Conservation (phyloP, 2,888 invertebrate species). For the Drosophila putrida region DNA sequence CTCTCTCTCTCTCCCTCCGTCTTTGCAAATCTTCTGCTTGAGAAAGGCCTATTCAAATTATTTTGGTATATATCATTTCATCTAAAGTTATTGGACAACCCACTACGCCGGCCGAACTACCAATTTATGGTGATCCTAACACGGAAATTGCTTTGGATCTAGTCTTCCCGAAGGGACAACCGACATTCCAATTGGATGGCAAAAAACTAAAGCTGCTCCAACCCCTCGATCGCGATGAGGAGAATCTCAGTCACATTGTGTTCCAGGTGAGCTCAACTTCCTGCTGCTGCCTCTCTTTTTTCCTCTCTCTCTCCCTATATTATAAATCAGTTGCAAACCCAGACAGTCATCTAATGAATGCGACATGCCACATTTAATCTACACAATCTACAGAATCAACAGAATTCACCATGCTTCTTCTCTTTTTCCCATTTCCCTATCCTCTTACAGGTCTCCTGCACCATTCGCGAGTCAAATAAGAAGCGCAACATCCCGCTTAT, state of each 20-base stretch:
- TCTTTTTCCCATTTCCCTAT: slow-evolving; percentile 15
- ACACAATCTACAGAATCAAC: slow-evolving; percentile 32
- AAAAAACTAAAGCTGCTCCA: slow-evolving; percentile 92
- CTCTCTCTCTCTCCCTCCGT: slow-evolving; percentile 1
- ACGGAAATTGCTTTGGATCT: slow-evolving; percentile 92
- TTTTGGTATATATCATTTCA: slow-evolving; percentile 21
- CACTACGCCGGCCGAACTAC: slow-evolving; percentile 92
- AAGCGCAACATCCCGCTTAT: slow-evolving; percentile 94
- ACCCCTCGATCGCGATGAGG: slow-evolving; percentile 94
- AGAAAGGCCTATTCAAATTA: slow-evolving; percentile 18
- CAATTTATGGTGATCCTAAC: slow-evolving; percentile 93
- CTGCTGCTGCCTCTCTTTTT: slow-evolving; percentile 11
- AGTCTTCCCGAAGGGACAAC: slow-evolving; percentile 92
- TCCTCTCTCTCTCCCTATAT: not conserved
- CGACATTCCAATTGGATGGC: slow-evolving; percentile 92
- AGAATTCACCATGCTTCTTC: slow-evolving; percentile 26
- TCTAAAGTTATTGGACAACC: slow-evolving; percentile 92
- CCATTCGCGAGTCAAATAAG: slow-evolving; percentile 91
- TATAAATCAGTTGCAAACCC: slow-evolving; percentile 28
- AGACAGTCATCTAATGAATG: slow-evolving; percentile 41
- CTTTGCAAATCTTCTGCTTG: not conserved
- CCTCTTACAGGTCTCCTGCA: slow-evolving; percentile 91
- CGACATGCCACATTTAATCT: slow-evolving; percentile 39
- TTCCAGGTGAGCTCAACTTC: slow-evolving; percentile 89
- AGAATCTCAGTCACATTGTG: slow-evolving; percentile 94